Evolutionary conservation across 2,797 vertebrate species (phyloP).

Genomic region (Ceyx erithaca): DNA sequence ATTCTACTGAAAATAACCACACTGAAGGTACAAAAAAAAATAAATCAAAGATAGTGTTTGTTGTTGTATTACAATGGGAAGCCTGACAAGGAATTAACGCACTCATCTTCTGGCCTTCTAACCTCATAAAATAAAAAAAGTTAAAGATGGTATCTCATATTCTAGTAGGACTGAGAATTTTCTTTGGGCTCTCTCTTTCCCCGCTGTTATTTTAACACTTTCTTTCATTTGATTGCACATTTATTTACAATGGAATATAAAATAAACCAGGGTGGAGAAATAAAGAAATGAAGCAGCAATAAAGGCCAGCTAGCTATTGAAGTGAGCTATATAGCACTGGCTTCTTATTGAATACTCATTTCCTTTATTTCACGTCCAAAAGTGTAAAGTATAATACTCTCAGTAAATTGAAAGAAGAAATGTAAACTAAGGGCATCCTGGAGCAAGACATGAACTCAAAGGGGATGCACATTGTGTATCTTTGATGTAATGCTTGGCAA

Average conservation of each 20-base stretch:
- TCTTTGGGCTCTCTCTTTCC: not conserved
- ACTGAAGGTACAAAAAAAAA: not conserved
- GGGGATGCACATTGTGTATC: not conserved
- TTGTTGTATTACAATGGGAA: not conserved
- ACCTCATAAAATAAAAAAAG: not conserved
- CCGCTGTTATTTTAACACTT: not conserved
- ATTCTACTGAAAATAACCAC: not conserved
- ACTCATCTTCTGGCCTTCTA: not conserved
- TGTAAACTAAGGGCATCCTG: not conserved
- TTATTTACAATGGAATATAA: not conserved
- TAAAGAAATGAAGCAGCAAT: not conserved
- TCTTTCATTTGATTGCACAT: not conserved
- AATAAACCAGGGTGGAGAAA: not conserved
- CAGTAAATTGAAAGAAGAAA: not conserved
- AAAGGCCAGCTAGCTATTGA: not conserved
- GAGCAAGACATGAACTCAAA: not conserved
- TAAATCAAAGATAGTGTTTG: not conserved
- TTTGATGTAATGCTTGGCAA: not conserved
- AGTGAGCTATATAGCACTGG: not conserved
- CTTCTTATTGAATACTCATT: not conserved
- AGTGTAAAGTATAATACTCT: not conserved
- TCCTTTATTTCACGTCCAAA: not conserved
- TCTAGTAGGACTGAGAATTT: not conserved
- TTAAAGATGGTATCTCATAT: not conserved
- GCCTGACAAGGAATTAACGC: not conserved